Evolutionary conservation across 2,888 invertebrate genomes (phyloP).

Genomic region (Oxycera nigricornis): DNA sequence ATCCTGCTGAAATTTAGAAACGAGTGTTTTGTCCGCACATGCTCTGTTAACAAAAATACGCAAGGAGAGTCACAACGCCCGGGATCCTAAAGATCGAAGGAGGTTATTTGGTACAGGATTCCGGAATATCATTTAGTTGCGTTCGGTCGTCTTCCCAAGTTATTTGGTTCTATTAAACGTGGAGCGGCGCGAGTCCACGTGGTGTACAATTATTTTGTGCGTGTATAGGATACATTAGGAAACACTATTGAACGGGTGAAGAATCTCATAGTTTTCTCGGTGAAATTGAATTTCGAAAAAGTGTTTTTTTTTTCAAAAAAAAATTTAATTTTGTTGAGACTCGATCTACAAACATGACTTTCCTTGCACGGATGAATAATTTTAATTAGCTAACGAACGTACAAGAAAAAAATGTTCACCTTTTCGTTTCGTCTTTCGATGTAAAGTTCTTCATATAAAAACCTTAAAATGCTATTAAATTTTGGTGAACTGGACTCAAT

Average conservation of each 20-base stretch:
- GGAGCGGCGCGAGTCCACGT: neutral
- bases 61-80: conserved; percentile 13
- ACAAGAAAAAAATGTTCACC: too few species aligned
- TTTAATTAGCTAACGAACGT: too few species aligned
- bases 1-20: conserved; percentile 23
- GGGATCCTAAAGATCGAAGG: conserved; percentile 29
- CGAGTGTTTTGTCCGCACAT: conserved; percentile 29
- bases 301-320: too few species aligned
- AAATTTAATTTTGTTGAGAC: too few species aligned
- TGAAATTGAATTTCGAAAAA: too few species aligned
- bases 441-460: too few species aligned
- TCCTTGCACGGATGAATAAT: too few species aligned
- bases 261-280: too few species aligned
- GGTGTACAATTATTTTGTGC: neutral
- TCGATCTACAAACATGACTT: too few species aligned
- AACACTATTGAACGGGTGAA: neutral
- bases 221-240: neutral
- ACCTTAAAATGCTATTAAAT: too few species aligned
- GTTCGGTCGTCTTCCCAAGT: conserved; percentile 1
- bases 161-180: neutral
- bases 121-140: conserved; percentile 12
- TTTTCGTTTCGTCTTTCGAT: too few species aligned
- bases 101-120: conserved; percentile 28
- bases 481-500: too few species aligned
- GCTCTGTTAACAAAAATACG: conserved; percentile 22